These are phyloP conservation scores for Neogobius melanostomus DNA, from an alignment of 2,113 vertebrate species.

Conservation along the genomic window DNA sequence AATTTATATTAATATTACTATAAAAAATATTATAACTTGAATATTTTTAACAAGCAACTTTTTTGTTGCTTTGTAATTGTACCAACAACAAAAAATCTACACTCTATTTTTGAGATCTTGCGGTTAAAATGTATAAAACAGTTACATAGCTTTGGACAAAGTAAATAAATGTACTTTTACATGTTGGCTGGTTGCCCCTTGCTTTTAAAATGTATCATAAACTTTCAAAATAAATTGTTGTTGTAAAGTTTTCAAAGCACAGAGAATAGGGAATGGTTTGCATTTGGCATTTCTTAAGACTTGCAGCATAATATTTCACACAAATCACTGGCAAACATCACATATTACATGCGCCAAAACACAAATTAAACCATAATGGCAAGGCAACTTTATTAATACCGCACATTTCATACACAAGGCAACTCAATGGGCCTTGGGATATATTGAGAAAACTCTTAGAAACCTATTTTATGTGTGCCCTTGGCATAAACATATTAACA, in stretches of 20 bases:
- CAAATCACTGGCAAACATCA: not conserved
- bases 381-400: no score
- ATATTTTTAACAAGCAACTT: not conserved
- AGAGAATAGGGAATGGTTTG: not conserved
- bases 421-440: no score
- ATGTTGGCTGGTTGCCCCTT: not conserved
- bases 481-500: conserved; percentile 44
- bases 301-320: not conserved
- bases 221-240: not conserved
- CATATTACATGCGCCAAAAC: not conserved
- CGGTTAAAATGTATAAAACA: conserved; percentile 27
- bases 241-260: not conserved
- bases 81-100: conserved; percentile 14
- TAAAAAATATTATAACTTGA: not conserved
- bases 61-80: not conserved
- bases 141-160: conserved; percentile 15
- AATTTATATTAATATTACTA: not conserved
- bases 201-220: not conserved
- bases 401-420: no score
- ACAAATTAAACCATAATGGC: not conserved
- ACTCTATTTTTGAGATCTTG: conserved; percentile 14
- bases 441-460: conserved; percentile 3
- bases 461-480: conserved; percentile 25
- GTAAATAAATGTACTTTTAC: conserved; percentile 4
- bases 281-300: conserved; percentile 3